Conservation (phyloP, 1,140 invertebrate genomes). For the Lordiphosa mommai region DNA sequence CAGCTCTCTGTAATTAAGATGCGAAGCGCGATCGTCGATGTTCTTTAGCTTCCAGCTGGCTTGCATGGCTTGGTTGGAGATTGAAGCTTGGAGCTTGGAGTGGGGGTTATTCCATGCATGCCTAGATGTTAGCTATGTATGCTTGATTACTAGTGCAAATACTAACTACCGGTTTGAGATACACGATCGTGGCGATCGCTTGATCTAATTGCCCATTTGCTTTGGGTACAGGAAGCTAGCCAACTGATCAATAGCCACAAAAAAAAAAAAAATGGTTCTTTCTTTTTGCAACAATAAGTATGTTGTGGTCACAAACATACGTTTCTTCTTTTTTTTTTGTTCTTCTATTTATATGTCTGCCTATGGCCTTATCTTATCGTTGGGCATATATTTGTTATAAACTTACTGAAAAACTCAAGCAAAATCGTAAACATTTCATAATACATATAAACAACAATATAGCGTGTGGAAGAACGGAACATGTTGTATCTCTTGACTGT, state of each 20-base stretch:
- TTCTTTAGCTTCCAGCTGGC: constrained; percentile 45
- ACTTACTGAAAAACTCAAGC: constrained; percentile 69
- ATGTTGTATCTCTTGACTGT: constrained; percentile 56
- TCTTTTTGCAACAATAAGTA: not conserved
- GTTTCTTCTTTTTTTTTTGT: constrained; percentile 11
- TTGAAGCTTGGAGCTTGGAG: not conserved
- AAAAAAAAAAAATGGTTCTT: not conserved
- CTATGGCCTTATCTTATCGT: constrained; percentile 57
- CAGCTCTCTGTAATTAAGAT: constrained; percentile 72
- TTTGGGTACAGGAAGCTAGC: constrained; percentile 54
- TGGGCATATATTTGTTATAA: constrained; percentile 67
- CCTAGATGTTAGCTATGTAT: constrained; percentile 66
- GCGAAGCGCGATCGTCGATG: constrained; percentile 74
- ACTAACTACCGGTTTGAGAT: constrained; percentile 71
- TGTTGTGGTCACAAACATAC: constrained; percentile 24
- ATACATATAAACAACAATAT: constrained; percentile 64
- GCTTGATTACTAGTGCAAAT: constrained; percentile 77
- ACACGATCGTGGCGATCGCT: constrained; percentile 10
- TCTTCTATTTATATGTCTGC: constrained; percentile 27
- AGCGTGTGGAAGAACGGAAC: constrained; percentile 60
- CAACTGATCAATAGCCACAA: constrained; percentile 47
- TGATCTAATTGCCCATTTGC: constrained; percentile 64
- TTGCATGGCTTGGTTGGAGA: not conserved
- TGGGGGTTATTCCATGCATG: constrained; percentile 51
- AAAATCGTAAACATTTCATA: constrained; percentile 76